phyloP scores from a whole-genome alignment of 1,140 invertebrate species.

The Myzus persicae region DNA sequence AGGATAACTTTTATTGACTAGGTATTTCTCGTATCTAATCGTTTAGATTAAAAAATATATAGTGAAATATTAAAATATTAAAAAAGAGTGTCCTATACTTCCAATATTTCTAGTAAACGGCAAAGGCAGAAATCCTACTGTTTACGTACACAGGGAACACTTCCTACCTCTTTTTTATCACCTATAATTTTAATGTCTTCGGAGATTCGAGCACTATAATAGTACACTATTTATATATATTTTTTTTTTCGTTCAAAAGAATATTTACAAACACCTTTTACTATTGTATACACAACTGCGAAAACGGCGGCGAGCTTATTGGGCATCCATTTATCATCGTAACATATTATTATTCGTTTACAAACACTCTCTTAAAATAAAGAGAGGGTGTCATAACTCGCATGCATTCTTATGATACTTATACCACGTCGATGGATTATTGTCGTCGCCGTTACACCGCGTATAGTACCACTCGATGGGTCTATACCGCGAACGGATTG shows the following conservation, averaged over 20 bases:
- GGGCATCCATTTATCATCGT: no score
- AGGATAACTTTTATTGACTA: no score
- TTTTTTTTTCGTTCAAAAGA: no score
- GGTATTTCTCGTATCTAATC: not conserved
- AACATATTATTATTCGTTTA: not conserved
- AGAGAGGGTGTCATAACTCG: constrained; percentile 33
- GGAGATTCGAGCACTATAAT: no score
- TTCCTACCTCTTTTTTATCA: rapidly evolving
- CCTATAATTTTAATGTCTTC: not conserved
- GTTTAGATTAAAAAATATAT: not conserved
- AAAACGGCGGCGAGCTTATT: no score
- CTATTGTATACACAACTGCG: no score
- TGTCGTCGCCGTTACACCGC: constrained; percentile 18
- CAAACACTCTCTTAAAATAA: not conserved
- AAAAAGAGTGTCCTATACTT: not conserved
- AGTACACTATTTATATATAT: no score
- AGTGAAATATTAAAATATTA: not conserved
- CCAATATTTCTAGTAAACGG: not conserved
- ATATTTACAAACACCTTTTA: no score
- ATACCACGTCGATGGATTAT: constrained; percentile 41
- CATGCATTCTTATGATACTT: not conserved
- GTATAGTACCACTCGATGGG: not conserved
- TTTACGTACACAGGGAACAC: not conserved
- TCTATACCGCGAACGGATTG: not conserved
- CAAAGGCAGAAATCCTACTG: not conserved